A percentile compares a stretch with the other conserved stretches of the same genome.
Conservation (phyloP, 2,797 vertebrate genomes). For the Ctenochaetus hawaiiensis region DNA sequence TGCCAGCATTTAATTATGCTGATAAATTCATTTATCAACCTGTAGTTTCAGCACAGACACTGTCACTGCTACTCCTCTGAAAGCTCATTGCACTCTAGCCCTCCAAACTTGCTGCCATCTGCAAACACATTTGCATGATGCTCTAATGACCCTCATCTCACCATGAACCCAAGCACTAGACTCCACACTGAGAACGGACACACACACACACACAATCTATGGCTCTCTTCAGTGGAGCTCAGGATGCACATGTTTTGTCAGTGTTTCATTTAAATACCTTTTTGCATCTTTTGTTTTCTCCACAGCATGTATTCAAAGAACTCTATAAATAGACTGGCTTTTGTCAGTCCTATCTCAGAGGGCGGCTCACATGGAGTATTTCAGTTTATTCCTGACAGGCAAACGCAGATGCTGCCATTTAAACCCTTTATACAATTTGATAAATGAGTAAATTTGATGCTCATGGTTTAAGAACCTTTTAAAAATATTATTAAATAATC, state of each 20-base stretch:
- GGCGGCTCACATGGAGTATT: conserved; percentile 1
- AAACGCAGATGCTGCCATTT: conserved; percentile 23
- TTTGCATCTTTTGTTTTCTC: conserved; percentile 49
- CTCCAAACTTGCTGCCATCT: conserved; percentile 2
- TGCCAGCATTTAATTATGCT: neutral
- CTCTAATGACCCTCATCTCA: neutral
- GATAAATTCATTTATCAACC: neutral
- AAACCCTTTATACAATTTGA: conserved; percentile 7
- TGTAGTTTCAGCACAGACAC: neutral
- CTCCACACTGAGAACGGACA: neutral
- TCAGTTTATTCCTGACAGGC: conserved; percentile 29
- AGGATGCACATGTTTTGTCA: conserved; percentile 5
- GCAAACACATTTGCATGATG: neutral
- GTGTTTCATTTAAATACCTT: conserved; percentile 24
- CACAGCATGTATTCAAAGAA: conserved; percentile 46
- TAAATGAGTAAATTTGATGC: neutral
- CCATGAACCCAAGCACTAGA: neutral
- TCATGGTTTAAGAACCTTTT: neutral
- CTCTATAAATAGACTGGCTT: conserved; percentile 51
- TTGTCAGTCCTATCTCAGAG: conserved; percentile 11
- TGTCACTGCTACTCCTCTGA: neutral
- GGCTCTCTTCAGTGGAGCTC: neutral
- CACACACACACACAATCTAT: conserved; percentile 4
- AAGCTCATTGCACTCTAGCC: neutral
- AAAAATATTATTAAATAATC: neutral